Evolutionary conservation across 2,888 invertebrate genomes (phyloP).

Genomic region (Ochropacha duplaris): DNA sequence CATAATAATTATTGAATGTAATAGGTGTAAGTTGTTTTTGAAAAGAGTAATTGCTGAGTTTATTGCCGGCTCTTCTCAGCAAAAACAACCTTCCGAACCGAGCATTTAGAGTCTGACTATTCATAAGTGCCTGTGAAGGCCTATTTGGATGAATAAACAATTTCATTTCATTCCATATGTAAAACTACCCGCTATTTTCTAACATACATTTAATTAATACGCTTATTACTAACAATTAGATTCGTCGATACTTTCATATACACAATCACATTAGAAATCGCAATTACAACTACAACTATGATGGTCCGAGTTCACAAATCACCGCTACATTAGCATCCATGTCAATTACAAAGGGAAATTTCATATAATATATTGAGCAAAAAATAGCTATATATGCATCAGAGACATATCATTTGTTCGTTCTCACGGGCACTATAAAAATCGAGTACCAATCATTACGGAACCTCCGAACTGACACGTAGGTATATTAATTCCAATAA

Average conservation of each 20-base stretch:
- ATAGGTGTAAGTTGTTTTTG: no score
- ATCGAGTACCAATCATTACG: constrained; percentile 71
- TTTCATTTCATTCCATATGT: no score
- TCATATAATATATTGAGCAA: constrained; percentile 45
- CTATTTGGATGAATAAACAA: no score
- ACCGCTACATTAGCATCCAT: constrained; percentile 46
- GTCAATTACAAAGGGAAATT: constrained; percentile 57
- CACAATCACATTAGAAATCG: constrained; percentile 20
- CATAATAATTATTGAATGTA: no score
- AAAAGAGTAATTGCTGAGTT: no score
- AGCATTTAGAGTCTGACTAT: no score
- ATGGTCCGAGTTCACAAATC: constrained; percentile 27
- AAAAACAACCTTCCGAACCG: no score
- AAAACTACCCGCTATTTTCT: background rate
- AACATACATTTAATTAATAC: background rate
- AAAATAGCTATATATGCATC: constrained; percentile 39
- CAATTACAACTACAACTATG: constrained; percentile 39
- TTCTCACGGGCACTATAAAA: constrained; percentile 79
- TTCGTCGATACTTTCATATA: background rate
- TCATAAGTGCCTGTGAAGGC: no score
- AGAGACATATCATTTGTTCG: constrained; percentile 73
- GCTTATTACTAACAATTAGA: background rate
- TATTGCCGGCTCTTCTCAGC: no score
- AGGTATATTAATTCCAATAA: constrained; percentile 82
- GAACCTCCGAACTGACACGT: constrained; percentile 80